A percentile compares a stretch with the other conserved stretches of the same genome.
These are phyloP conservation scores for Eupsilia transversa DNA, from an alignment of 2,888 invertebrate genomes.

Conservation along the genomic window DNA sequence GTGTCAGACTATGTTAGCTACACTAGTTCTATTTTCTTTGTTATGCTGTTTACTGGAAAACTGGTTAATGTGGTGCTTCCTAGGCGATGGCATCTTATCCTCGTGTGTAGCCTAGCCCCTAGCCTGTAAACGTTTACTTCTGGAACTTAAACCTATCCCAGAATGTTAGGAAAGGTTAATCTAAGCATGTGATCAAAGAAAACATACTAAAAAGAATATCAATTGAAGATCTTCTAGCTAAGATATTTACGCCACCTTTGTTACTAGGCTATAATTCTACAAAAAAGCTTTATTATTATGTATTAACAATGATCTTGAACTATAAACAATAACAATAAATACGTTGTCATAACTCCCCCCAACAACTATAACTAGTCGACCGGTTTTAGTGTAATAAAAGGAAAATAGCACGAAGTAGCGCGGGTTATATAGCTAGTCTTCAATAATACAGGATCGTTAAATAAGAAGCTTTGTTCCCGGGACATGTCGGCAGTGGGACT, in stretches of 20 bases:
- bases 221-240: not conserved
- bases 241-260: constrained; percentile 4
- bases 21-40: constrained; percentile 38
- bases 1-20: constrained; percentile 12
- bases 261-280: constrained; percentile 3
- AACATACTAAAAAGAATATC: not conserved
- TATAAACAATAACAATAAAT: constrained; percentile 52
- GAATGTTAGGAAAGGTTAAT: constrained; percentile 10
- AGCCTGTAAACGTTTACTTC: constrained; percentile 26
- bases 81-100: constrained; percentile 45
- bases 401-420: constrained; percentile 52
- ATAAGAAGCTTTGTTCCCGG: constrained; percentile 68
- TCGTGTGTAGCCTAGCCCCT: constrained; percentile 2
- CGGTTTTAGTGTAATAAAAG: constrained; percentile 58
- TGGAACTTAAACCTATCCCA: constrained; percentile 26
- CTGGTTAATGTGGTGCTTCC: constrained; percentile 54
- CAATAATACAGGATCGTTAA: constrained; percentile 69
- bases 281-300: constrained; percentile 35
- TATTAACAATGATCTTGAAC: constrained; percentile 37
- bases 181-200: not conserved
- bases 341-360: constrained; percentile 48
- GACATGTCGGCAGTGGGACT: constrained; percentile 54
- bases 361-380: constrained; percentile 47
- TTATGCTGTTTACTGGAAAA: constrained; percentile 34
- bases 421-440: constrained; percentile 57